Evolutionary conservation across 2,113 vertebrate species (phyloP), one percentile per base, ranked within the genome.

Genomic region (Charadrius vociferus): DNA sequence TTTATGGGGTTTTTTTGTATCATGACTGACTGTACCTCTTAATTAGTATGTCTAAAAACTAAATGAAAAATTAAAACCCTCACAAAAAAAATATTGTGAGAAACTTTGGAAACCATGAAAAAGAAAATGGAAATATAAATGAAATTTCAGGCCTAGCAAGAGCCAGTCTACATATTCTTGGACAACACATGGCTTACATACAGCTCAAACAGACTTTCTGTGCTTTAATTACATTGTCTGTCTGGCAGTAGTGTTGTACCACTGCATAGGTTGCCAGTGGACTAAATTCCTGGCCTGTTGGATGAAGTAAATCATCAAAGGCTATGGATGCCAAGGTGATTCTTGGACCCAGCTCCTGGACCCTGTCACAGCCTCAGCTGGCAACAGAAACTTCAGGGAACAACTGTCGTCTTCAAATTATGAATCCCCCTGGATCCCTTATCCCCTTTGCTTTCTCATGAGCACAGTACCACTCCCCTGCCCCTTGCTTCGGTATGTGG

Each of bases 141-240:
- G 30, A 66, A 93, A 72, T 2, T 52, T 16, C 17, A 81, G 43
- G 41, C 24, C 22, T 50, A 87, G 41, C 45, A 87, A 79, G 65
- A 72, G 18, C 26, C 63, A 84, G 37, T 32, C 47, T 89, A 59
- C 24, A 49, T 6, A 43, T 47, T 94, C 59, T 79, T 87, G 58
- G 82, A 63, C 23, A 94, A 88, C 83, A 94, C 81, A 95, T 55
- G 86, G 68, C 65, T 81, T 84, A 24, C 10, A 41, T 3, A 21
- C 27, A 90, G 43, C 61, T 85, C 81, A 91, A 71, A 91, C 30
- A 56, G 32, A 83, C 81, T 87, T 95, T 91, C 81, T 87, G 26
- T 63, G 68, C 34, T 87, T 67, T 87, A 81, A 94, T 74, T 81
- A 72, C 34, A 72, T 95, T 82, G 86, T 32, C 65, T 84, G 39